phyloP scores from a whole-genome alignment of 2,797 vertebrate genomes.

The Cynopterus sphinx region DNA sequence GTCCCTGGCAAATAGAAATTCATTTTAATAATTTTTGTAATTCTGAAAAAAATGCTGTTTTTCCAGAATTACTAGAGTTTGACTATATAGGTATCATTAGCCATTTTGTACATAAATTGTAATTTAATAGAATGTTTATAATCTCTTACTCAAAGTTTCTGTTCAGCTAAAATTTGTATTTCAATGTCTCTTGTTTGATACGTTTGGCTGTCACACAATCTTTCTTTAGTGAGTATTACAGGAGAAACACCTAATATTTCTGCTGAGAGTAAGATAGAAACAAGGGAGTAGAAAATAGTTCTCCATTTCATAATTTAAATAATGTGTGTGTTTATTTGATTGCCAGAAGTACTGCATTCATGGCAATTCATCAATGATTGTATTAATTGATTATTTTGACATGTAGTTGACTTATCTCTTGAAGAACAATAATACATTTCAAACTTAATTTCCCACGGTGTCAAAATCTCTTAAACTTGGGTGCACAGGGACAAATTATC shows the following conservation, averaged over 20 bases:
- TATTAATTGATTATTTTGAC: slow-evolving; percentile 66
- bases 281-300: background rate
- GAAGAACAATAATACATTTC: slow-evolving; percentile 53
- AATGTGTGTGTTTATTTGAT: slow-evolving; percentile 70
- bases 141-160: background rate
- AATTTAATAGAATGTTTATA: background rate
- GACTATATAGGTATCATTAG: background rate
- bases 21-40: background rate
- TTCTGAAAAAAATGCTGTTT: background rate
- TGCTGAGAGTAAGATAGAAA: background rate
- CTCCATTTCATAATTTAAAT: slow-evolving; percentile 65
- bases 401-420: slow-evolving; percentile 52
- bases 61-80: background rate
- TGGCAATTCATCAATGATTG: slow-evolving; percentile 1
- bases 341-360: background rate
- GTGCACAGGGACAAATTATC: background rate
- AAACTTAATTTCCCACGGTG: slow-evolving; percentile 62
- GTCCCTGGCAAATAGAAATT: background rate
- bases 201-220: background rate
- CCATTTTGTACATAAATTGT: background rate
- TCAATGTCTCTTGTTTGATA: background rate
- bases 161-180: background rate
- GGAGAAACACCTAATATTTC: background rate
- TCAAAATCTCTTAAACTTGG: slow-evolving; percentile 34
- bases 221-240: background rate